Base-by-base conservation (phyloP, 2,113 vertebrate genomes). In the Dromas ardeola region DNA sequence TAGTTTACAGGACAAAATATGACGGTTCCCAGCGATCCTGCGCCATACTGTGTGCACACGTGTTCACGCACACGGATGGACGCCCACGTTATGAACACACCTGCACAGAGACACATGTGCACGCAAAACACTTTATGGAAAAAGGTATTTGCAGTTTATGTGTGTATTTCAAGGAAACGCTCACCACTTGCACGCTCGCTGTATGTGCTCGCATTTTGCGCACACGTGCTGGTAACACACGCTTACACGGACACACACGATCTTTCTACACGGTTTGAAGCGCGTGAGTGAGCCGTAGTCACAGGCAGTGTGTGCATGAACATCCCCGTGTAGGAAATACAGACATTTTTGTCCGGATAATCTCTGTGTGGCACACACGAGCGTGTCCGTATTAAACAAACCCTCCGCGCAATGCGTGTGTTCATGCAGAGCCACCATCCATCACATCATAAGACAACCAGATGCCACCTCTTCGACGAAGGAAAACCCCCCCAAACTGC, bases 131-230 rank as follows among this genome's bases (percentile, higher is more conserved):
- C 36, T 14, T 61, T 1, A 0, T 1, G 5, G 0, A 20, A 11
- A 53, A 13, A 36, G 0, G 1, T 2, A 0, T 10, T 26, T 6
- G 49, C 30, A 0, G 2, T 26, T 88, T 15, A 1, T 1, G 13
- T 1, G 1, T 6, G 0, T 13, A 4, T 56, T 82, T 42, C 43
- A 13, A 7, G 16, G 0, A 2, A 15, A 17, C 3, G 4, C 66
- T 38, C 43, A 0, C 67, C 42, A 2, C 58, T 27, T 3, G 16
- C 50, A 4, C 6, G 18, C 73, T 59, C 4, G 3, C 81, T 26
- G 23, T 3, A 1, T 1, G 16, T 15, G 6, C 4, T 21, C 3
- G 30, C 42, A 0, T 10, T 32, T 38, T 8, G 42, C 74, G 30
- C 32, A 0, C 22, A 9, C 49, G 5, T 0, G 36, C 32, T 59